Conservation (phyloP, 2,113 vertebrate genomes). For the Mobula hypostoma region DNA sequence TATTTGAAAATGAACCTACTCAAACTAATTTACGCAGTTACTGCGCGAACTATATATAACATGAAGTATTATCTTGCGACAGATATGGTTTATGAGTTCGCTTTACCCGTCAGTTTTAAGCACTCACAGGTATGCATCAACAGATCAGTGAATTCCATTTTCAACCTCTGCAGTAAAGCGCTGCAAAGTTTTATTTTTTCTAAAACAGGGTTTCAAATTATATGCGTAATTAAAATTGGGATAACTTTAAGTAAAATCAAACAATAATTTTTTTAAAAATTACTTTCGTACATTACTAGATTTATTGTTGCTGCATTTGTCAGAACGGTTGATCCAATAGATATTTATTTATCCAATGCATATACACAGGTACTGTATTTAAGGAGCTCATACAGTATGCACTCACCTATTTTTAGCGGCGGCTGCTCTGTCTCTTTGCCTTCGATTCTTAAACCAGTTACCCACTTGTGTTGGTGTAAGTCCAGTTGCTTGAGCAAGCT, state of each 20-base stretch:
- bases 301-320: background rate
- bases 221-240: background rate
- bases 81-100: background rate
- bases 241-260: background rate
- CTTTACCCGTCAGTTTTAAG: background rate
- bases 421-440: constrained; percentile 96
- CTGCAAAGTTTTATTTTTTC: background rate
- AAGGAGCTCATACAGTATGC: background rate
- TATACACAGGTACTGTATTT: too few relatives aligned
- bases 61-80: background rate
- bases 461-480: constrained; percentile 98
- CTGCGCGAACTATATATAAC: background rate
- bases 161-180: background rate
- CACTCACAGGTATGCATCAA: background rate
- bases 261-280: background rate
- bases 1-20: background rate
- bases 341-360: background rate
- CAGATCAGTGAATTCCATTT: background rate
- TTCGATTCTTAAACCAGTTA: constrained; percentile 99
- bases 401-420: constrained; percentile 96
- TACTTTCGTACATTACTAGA: too few relatives aligned
- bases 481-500: constrained; percentile 97
- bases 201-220: background rate
- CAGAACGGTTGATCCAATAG: background rate
- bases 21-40: background rate